Percentiles rank a stretch among this genome's conserved stretches.
Conservation (phyloP, 64 coral and sea anemone genomes). For the Astreopora myriophthalma region DNA sequence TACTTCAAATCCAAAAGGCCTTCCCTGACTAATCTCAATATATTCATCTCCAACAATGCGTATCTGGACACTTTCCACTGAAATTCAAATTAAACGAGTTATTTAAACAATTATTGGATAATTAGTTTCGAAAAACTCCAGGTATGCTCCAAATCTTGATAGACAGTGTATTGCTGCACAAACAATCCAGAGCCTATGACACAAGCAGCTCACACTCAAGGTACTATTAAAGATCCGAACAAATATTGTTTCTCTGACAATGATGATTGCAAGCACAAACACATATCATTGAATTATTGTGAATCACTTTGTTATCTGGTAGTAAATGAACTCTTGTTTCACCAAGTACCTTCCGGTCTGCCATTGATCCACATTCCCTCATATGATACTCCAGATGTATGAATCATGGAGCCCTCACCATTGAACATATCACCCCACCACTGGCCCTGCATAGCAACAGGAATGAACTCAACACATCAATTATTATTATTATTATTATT, state of each 20-base stretch:
- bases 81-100: background rate
- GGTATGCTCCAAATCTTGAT: too few species aligned
- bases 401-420: slow-evolving; percentile 94
- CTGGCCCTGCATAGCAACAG: slow-evolving; percentile 72
- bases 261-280: too few species aligned
- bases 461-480: background rate
- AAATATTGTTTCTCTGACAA: too few species aligned
- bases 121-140: background rate
- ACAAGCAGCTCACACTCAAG: too few species aligned
- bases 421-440: slow-evolving; percentile 93
- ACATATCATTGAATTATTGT: too few species aligned
- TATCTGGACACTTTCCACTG: slow-evolving; percentile 15
- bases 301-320: too few species aligned
- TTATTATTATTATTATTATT: background rate
- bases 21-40: slow-evolving; percentile 72
- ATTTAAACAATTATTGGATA: background rate
- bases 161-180: too few species aligned
- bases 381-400: slow-evolving; percentile 85
- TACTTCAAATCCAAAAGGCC: slow-evolving; percentile 91
- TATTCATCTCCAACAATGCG: slow-evolving; percentile 64
- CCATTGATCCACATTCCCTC: slow-evolving; percentile 95
- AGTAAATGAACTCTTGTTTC: background rate
- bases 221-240: too few species aligned
- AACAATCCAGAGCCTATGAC: too few species aligned
- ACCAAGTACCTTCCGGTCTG: slow-evolving; percentile 73